phyloP scores from a whole-genome alignment of 2,888 invertebrate genomes.

The Fissipunctia ypsillon region DNA sequence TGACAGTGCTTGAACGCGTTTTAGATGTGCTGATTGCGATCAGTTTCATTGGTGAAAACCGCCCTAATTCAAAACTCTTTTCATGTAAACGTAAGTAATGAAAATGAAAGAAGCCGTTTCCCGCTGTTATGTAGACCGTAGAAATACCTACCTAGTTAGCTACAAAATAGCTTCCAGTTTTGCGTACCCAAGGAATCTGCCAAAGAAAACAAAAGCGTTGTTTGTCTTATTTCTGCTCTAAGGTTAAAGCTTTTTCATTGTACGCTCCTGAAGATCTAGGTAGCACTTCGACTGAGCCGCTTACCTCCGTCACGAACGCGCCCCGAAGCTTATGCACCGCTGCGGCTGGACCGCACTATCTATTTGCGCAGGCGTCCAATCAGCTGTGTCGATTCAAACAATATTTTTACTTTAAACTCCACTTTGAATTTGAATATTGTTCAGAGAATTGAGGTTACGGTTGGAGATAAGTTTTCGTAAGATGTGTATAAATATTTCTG shows the following conservation, averaged over 20 bases:
- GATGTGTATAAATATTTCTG: not conserved
- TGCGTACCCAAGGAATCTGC: not conserved
- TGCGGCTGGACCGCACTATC: conserved; percentile 76
- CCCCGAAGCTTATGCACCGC: conserved; percentile 73
- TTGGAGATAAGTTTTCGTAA: conserved; percentile 4
- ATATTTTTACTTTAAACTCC: conserved; percentile 64
- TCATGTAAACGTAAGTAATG: not conserved
- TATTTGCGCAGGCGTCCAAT: conserved; percentile 81
- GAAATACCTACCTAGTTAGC: not conserved
- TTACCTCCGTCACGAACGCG: conserved; percentile 77
- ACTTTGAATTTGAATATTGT: conserved; percentile 42
- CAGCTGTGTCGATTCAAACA: conserved; percentile 67
- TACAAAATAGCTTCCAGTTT: not conserved
- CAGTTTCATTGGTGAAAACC: too few relatives aligned
- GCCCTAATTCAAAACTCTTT: not conserved
- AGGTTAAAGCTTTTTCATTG: conserved; percentile 62
- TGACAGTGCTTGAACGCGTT: too few relatives aligned
- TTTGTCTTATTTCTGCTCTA: conserved; percentile 41
- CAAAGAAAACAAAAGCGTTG: conserved; percentile 2
- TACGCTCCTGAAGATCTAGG: conserved; percentile 62
- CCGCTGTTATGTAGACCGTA: not conserved
- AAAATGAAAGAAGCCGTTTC: not conserved
- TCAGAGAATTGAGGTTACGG: conserved; percentile 9
- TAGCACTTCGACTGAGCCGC: conserved; percentile 77
- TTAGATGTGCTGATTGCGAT: too few relatives aligned